Evolutionary conservation across 2,797 vertebrate species (phyloP).

Genomic region (Ambastaia sidthimunki): DNA sequence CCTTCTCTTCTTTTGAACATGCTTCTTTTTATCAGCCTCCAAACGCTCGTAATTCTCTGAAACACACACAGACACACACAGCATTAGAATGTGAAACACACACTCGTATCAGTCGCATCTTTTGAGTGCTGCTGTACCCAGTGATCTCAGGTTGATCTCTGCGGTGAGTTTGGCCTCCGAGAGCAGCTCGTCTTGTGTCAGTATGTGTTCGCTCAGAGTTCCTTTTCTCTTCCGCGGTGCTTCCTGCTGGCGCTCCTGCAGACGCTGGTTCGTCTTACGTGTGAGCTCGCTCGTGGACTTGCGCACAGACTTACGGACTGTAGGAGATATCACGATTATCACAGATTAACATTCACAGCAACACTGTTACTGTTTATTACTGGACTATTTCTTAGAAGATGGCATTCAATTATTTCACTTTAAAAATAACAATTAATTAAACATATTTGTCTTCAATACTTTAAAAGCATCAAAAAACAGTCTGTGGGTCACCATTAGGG

Average conservation of each 20-base stretch:
- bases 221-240: slow-evolving; percentile 89
- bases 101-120: neutral
- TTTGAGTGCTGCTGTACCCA: slow-evolving; percentile 78
- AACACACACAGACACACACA: slow-evolving; percentile 34
- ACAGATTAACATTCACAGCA: no score
- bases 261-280: slow-evolving; percentile 88
- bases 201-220: slow-evolving; percentile 83
- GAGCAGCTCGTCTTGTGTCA: slow-evolving; percentile 94
- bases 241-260: slow-evolving; percentile 93
- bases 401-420: no score
- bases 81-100: neutral
- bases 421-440: no score
- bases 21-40: slow-evolving; percentile 96
- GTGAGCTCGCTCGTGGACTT: slow-evolving; percentile 96
- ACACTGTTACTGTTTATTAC: neutral
- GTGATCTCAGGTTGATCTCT: slow-evolving; percentile 90
- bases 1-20: slow-evolving; percentile 90
- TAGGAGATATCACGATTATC: neutral
- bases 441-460: no score
- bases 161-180: slow-evolving; percentile 92
- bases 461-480: no score
- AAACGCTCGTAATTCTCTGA: slow-evolving; percentile 95
- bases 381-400: no score
- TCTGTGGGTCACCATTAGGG: no score
- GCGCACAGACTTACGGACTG: slow-evolving; percentile 93